Conservation (phyloP, 2,888 invertebrate genomes). For the Pristionchus maxplancki region DNA sequence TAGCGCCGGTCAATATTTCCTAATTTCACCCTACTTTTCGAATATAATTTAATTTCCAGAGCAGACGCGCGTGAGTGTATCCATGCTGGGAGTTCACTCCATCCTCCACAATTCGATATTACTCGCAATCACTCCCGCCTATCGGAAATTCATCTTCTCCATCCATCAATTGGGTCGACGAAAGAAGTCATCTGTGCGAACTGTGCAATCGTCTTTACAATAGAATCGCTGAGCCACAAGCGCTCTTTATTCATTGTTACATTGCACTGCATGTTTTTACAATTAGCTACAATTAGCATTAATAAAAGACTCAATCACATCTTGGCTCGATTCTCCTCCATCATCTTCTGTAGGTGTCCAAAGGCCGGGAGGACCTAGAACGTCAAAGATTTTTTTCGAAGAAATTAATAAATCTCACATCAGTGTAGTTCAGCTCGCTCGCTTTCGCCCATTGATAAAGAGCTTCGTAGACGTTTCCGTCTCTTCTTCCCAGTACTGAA, state of each 20-base stretch:
- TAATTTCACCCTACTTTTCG: background rate
- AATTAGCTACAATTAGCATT: too few relatives aligned
- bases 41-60: background rate
- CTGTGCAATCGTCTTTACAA: too few relatives aligned
- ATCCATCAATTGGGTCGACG: too few relatives aligned
- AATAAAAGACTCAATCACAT: background rate
- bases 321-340: constrained; percentile 49
- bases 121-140: background rate
- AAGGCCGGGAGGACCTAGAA: constrained; percentile 44
- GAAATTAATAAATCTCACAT: constrained; percentile 55
- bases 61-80: background rate
- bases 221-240: too few relatives aligned
- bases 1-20: background rate
- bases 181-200: too few relatives aligned
- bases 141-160: background rate
- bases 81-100: background rate
- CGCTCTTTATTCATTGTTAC: too few relatives aligned
- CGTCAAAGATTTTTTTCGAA: too few relatives aligned
- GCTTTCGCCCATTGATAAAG: constrained; percentile 78
- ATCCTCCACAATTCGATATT: background rate
- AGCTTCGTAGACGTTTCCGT: constrained; percentile 78
- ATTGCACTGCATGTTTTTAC: too few relatives aligned
- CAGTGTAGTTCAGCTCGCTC: constrained; percentile 61
- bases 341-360: constrained; percentile 10
- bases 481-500: constrained; percentile 78